Conservation (phyloP, 2,797 vertebrate species). For the Mionectes olivaceus region DNA sequence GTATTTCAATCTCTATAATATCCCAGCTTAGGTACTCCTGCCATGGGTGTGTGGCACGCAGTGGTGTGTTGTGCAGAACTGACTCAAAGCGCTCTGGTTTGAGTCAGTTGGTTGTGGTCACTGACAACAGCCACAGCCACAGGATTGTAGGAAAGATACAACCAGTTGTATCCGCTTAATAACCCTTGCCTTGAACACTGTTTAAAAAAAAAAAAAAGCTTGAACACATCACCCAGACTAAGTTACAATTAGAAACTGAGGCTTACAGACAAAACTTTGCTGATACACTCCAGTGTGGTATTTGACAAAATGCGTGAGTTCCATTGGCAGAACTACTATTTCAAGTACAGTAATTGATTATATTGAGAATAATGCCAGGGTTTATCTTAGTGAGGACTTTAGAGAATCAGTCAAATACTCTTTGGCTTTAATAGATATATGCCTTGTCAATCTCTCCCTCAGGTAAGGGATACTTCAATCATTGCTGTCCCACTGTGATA, state of each 20-base stretch:
- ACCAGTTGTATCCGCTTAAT: not conserved
- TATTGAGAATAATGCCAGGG: not conserved
- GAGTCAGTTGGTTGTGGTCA: not conserved
- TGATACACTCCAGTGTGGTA: not conserved
- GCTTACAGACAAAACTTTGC: not conserved
- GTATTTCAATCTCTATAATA: not conserved
- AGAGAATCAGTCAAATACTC: not conserved
- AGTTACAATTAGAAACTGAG: not conserved
- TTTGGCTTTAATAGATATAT: not conserved
- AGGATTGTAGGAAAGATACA: not conserved
- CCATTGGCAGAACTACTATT: not conserved
- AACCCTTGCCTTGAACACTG: not conserved
- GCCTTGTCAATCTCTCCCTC: not conserved
- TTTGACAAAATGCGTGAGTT: not conserved
- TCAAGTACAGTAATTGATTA: not conserved
- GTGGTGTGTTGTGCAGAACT: not conserved
- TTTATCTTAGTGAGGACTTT: not conserved
- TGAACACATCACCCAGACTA: not conserved
- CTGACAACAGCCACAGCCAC: not conserved
- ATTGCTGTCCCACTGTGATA: not conserved
- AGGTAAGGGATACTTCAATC: not conserved
- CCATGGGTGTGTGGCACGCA: fast-evolving
- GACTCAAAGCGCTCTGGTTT: not conserved
- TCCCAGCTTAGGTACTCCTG: not conserved
- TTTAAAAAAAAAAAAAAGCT: not conserved